Evolutionary conservation across 2,113 vertebrate species (phyloP).

Genomic region (Gasterosteus aculeatus): DNA sequence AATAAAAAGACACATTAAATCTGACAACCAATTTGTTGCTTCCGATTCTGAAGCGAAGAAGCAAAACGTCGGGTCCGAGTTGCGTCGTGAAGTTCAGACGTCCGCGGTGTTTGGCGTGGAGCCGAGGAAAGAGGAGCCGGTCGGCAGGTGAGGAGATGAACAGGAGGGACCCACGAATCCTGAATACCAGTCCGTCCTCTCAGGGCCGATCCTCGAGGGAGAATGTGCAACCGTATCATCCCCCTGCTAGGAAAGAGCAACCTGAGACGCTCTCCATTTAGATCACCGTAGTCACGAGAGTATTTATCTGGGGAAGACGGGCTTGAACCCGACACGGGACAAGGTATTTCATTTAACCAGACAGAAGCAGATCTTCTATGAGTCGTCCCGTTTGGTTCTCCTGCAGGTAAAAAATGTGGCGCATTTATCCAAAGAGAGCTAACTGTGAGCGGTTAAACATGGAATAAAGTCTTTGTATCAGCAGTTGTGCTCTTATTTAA

Average conservation of each 20-base stretch:
- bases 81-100: too few species aligned
- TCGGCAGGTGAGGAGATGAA: slow-evolving; percentile 61
- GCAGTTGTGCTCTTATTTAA: too few species aligned
- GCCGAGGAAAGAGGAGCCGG: slow-evolving; percentile 60
- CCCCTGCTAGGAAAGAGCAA: slow-evolving; percentile 39
- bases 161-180: slow-evolving; percentile 33
- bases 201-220: slow-evolving; percentile 27
- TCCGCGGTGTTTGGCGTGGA: slow-evolving; percentile 12
- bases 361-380: background rate
- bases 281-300: slow-evolving; percentile 17
- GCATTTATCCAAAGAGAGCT: background rate
- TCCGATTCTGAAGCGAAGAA: background rate
- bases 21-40: background rate
- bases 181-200: slow-evolving; percentile 7
- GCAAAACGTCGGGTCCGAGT: background rate
- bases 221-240: slow-evolving; percentile 59
- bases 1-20: background rate
- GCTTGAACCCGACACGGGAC: background rate
- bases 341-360: background rate
- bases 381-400: background rate
- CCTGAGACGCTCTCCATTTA: slow-evolving; percentile 40
- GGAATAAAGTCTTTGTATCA: background rate
- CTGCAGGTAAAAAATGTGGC: background rate
- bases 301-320: slow-evolving; percentile 36
- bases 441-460: background rate